phyloP scores from a whole-genome alignment of 2,113 vertebrate genomes.

The Phodopus roborovskii region DNA sequence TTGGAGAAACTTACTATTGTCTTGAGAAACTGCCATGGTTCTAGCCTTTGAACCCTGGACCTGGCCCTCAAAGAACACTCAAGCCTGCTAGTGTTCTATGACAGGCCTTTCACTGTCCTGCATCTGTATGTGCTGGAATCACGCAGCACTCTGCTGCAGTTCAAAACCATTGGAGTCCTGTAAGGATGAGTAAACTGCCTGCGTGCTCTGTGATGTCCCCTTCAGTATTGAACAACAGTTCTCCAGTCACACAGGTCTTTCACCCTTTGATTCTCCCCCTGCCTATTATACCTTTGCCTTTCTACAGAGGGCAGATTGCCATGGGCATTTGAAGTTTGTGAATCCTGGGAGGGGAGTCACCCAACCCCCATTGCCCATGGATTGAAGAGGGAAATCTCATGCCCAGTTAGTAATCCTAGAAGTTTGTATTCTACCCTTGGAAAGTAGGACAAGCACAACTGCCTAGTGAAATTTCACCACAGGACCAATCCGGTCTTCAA shows the following conservation, averaged over 20 bases:
- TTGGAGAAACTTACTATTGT: background rate
- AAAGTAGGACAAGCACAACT: background rate
- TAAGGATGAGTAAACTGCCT: background rate
- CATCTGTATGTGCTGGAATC: too few species aligned
- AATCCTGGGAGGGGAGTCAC: background rate
- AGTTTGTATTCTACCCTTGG: background rate
- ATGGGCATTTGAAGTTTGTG: background rate
- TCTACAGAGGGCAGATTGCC: background rate
- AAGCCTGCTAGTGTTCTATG: background rate
- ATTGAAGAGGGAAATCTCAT: background rate
- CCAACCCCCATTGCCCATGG: background rate
- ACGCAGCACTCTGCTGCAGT: background rate
- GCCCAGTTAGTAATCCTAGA: background rate
- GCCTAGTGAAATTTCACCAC: background rate
- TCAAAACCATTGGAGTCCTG: background rate
- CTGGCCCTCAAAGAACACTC: background rate
- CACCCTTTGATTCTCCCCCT: constrained; percentile 16
- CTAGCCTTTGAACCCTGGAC: background rate
- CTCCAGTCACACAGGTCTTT: background rate
- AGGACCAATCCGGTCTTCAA: background rate
- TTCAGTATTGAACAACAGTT: background rate
- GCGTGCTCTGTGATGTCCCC: background rate
- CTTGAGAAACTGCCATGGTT: background rate
- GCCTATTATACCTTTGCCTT: background rate
- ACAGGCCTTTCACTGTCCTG: background rate